A percentile compares a stretch with the other conserved stretches of the same genome.
These are phyloP conservation scores for Xanthorhoe designata DNA, from an alignment of 2,888 invertebrate species.

Conservation along the genomic window DNA sequence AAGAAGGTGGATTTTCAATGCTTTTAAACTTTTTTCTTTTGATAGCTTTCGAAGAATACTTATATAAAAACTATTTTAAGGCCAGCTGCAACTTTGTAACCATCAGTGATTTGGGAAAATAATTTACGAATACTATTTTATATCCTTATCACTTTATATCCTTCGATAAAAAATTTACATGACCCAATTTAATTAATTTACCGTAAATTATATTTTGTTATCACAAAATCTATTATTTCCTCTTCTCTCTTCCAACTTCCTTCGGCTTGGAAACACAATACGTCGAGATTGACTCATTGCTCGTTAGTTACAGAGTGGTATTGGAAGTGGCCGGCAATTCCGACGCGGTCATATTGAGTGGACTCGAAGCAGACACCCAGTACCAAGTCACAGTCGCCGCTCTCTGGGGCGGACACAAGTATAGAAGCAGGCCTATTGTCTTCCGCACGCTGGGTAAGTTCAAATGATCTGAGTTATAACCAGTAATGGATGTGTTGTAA, in stretches of 20 bases:
- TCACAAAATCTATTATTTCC: constrained; percentile 39
- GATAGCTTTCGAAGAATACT: too few species aligned
- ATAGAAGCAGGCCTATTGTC: constrained; percentile 94
- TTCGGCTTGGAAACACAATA: constrained; percentile 65
- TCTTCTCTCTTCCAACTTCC: constrained; percentile 60
- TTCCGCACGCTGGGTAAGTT: constrained; percentile 93
- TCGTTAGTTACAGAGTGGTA: constrained; percentile 97
- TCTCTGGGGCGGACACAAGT: constrained; percentile 92
- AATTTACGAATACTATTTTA: too few species aligned
- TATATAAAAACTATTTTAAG: too few species aligned
- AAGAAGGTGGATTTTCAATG: neutral
- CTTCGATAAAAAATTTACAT: neutral
- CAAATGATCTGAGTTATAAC: neutral
- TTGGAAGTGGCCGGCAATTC: constrained; percentile 95
- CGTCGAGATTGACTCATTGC: constrained; percentile 86
- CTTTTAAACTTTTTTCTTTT: neutral
- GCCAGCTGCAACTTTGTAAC: too few species aligned
- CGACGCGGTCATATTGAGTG: constrained; percentile 93
- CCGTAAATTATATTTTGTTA: constrained; percentile 2
- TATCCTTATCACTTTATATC: too few species aligned
- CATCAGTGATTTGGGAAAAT: too few species aligned
- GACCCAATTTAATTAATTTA: neutral
- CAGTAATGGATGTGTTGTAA: neutral
- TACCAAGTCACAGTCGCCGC: constrained; percentile 95
- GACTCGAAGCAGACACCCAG: constrained; percentile 93